Evolutionary conservation across 2,113 vertebrate species (phyloP), one percentile per base, ranked within the genome.

Genomic region (Hystrix cristata): DNA sequence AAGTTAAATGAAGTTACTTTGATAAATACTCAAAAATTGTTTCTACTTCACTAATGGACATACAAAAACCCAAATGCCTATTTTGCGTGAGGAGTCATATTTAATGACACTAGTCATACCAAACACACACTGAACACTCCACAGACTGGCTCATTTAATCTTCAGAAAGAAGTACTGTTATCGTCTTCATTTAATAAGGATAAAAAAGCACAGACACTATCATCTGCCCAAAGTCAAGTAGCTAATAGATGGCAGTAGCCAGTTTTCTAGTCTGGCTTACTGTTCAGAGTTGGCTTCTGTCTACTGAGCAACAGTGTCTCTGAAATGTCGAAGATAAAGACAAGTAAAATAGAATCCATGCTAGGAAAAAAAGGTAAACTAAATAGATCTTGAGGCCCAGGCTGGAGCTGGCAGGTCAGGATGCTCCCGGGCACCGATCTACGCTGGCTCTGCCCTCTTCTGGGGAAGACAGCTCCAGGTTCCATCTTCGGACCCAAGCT

Each of bases 1-100:
- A 91, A 95, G 31, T 74, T 59, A 80, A 78, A 69, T 76, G 64
- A 69, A 92, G 23, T 53, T 86, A 89, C 31, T 90, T 91, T 2
- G 25, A 67, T 25, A 71, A 5, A 84, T 29, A 80, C 34, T 59
- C 51, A 90, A 92, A 67, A 18, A 34, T 0, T 59, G 18, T 65
- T 91, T 92, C 95, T 29, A 95, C 23, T 51, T 93, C 69, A 92
- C 19, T 87, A 55, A 78, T 0, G 1, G 46, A 46, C 27, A 80
- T 2, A 46, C 1, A 15, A 5, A 62, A 3, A 62, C 25, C 21
- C 51, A 29, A 90, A 81, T 93, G 76, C 11, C 57, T 59, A 87
- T 19, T 38, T 65, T 92, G 38, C 55, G 27, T 12, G 46, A 69
- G 62, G n/a, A 48, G 31, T 43, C 16, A 23, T 91, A 12, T 43